A percentile compares a stretch with the other conserved stretches of the same genome.
These are phyloP conservation scores for Volucella inanis DNA, from an alignment of 2,888 invertebrate genomes.

Conservation along the genomic window DNA sequence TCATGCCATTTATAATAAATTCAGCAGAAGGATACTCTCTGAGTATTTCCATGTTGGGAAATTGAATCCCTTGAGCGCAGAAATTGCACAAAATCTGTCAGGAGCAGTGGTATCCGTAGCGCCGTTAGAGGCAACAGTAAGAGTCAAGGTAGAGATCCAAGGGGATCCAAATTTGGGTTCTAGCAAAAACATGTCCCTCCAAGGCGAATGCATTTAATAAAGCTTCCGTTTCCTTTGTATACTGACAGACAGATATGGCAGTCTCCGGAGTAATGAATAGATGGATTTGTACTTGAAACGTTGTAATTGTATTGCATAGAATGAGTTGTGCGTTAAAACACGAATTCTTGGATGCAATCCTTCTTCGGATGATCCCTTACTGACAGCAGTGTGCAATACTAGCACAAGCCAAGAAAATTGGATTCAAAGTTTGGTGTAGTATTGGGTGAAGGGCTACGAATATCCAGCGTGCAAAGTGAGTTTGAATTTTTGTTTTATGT, in stretches of 20 bases:
- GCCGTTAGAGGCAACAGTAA: background rate
- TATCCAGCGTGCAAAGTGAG: too few relatives aligned
- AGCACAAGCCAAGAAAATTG: slow-evolving; percentile 15
- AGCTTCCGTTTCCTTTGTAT: slow-evolving; percentile 16
- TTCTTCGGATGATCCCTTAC: background rate
- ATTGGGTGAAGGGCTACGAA: background rate
- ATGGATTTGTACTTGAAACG: slow-evolving; percentile 43
- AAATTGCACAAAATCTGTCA: slow-evolving; percentile 31
- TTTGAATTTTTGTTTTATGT: background rate
- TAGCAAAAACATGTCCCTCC: slow-evolving; percentile 31
- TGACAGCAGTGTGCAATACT: slow-evolving; percentile 6
- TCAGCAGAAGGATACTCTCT: slow-evolving; percentile 8
- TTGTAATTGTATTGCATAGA: slow-evolving; percentile 25
- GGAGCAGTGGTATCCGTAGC: background rate
- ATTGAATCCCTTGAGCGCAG: background rate
- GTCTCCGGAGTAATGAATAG: slow-evolving; percentile 50
- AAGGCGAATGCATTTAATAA: slow-evolving; percentile 56
- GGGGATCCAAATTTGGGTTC: background rate
- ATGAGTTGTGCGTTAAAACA: slow-evolving; percentile 27
- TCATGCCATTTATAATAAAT: slow-evolving; percentile 7
- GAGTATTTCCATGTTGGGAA: background rate
- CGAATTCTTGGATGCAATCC: slow-evolving; percentile 28
- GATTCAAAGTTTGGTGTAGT: slow-evolving; percentile 21
- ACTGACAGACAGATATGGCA: background rate
- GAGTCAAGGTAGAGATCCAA: slow-evolving; percentile 28